Evolutionary conservation across 2,888 invertebrate species (phyloP).

Genomic region (Neoascia interrupta): DNA sequence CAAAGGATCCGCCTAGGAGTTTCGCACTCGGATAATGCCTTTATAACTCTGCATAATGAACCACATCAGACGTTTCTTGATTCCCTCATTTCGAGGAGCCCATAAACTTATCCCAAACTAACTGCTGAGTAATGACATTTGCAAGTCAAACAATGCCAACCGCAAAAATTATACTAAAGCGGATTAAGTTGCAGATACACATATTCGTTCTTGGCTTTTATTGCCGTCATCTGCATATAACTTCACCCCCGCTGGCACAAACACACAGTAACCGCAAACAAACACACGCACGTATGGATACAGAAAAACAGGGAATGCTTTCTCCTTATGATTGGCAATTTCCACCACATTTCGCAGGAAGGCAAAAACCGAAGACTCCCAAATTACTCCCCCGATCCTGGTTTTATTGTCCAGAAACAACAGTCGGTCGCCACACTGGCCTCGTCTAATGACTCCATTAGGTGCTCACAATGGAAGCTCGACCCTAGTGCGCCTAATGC

Average conservation of each 20-base stretch:
- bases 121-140: conserved; percentile 68
- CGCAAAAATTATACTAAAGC: conserved; percentile 31
- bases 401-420: conserved; percentile 57
- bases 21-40: background rate
- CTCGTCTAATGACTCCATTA: conserved; percentile 61
- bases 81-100: conserved; percentile 24
- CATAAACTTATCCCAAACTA: conserved; percentile 60
- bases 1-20: background rate
- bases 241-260: conserved; percentile 28
- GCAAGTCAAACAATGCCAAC: conserved; percentile 25
- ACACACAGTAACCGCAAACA: too few relatives aligned
- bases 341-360: conserved; percentile 16
- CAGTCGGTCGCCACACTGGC: conserved; percentile 32
- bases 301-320: too few relatives aligned
- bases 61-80: conserved; percentile 44
- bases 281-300: too few relatives aligned
- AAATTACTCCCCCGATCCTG: background rate
- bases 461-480: conserved; percentile 23
- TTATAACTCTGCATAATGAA: conserved; percentile 42
- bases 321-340: conserved; percentile 44
- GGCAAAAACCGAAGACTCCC: background rate
- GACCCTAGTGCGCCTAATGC: too few relatives aligned
- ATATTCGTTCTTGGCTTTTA: conserved; percentile 31
- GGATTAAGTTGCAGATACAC: conserved; percentile 15
- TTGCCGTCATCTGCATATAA: conserved; percentile 60